Conservation (phyloP, 2,888 invertebrate species). For the Oligia strigilis region DNA sequence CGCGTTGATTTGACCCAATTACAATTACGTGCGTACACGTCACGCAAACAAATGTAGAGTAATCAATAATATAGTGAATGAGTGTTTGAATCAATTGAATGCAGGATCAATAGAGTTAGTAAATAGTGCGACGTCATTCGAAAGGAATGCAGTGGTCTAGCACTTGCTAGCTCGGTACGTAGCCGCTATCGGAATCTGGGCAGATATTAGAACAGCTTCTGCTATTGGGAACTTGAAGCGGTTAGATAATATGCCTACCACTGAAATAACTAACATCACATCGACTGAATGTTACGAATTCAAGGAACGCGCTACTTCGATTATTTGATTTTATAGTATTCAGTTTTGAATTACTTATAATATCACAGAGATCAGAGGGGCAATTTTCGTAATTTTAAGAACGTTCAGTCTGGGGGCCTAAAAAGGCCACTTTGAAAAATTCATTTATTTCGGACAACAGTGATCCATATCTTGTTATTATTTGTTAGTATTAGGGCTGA, state of each 20-base stretch:
- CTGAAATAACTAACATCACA: conserved; percentile 33
- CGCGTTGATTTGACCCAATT: conserved; percentile 81
- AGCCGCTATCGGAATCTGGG: conserved; percentile 54
- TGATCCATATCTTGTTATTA: no score
- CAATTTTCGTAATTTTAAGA: no score
- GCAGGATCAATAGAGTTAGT: conserved; percentile 75
- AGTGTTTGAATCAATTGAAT: conserved; percentile 72
- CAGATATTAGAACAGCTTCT: conserved; percentile 52
- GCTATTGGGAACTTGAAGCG: conserved; percentile 37
- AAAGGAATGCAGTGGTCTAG: conserved; percentile 71
- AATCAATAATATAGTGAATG: conserved; percentile 77
- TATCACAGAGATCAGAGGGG: background rate
- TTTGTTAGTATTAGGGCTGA: no score
- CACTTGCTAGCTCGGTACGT: conserved; percentile 66
- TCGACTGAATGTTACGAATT: conserved; percentile 20
- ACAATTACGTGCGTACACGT: conserved; percentile 67
- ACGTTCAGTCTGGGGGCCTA: no score
- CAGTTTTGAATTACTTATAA: background rate
- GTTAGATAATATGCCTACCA: conserved; percentile 37
- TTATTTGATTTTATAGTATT: background rate
- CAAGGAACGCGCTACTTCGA: conserved; percentile 5
- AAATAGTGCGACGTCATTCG: conserved; percentile 73
- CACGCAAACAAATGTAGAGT: conserved; percentile 70
- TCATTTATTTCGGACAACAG: no score
- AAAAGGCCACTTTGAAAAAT: no score